phyloP scores from a whole-genome alignment of 2,113 vertebrate species.

The Mormyrus iriodes region DNA sequence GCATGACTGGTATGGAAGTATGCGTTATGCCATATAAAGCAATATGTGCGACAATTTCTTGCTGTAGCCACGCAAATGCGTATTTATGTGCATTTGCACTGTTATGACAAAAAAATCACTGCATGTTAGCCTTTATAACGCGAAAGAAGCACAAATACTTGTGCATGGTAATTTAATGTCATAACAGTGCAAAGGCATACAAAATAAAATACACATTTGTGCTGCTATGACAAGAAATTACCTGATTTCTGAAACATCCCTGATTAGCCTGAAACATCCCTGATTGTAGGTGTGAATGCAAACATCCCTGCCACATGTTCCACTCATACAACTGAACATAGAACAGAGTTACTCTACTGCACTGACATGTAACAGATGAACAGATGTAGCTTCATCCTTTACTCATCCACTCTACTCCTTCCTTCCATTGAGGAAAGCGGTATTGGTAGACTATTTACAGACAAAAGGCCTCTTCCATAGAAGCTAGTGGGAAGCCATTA shows the following conservation, averaged over 20 bases:
- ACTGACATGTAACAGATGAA: neutral
- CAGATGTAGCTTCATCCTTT: neutral
- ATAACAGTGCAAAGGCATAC: neutral
- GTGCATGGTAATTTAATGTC: neutral
- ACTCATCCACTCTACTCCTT: slow-evolving; percentile 5
- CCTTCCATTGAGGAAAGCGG: slow-evolving; percentile 3
- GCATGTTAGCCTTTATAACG: neutral
- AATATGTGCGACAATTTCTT: neutral
- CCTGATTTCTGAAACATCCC: too few relatives aligned
- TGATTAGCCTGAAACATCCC: too few relatives aligned
- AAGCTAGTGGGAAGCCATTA: neutral
- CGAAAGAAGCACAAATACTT: neutral
- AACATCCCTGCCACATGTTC: neutral
- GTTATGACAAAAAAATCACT: neutral
- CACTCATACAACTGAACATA: neutral
- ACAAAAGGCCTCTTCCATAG: slow-evolving; percentile 7
- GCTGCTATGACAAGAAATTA: neutral
- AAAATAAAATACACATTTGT: neutral
- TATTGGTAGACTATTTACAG: neutral
- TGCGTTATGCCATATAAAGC: too few relatives aligned
- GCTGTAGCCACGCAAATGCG: neutral
- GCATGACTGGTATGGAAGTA: neutral
- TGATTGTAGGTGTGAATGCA: neutral
- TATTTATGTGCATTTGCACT: neutral
- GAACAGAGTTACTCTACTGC: neutral